phyloP scores from a whole-genome alignment of 1,140 invertebrate genomes.

The Nixonia krombeini region DNA sequence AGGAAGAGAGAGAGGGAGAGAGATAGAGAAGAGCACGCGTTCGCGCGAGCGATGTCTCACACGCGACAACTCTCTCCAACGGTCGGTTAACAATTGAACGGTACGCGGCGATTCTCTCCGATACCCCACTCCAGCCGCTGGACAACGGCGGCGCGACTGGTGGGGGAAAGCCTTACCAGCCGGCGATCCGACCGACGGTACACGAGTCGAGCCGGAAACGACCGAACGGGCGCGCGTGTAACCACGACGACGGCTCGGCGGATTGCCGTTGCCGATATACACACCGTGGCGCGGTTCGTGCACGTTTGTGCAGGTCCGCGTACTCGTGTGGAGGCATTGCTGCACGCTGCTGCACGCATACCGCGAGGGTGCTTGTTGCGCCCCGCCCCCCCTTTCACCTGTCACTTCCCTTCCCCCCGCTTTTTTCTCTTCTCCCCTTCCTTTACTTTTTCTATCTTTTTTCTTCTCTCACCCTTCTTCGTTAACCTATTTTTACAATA shows the following conservation, averaged over 20 bases:
- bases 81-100: slow-evolving; percentile 59
- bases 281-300: no score
- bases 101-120: slow-evolving; percentile 10
- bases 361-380: no score
- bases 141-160: slow-evolving; percentile 1
- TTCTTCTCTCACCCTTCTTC: no score
- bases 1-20: neutral
- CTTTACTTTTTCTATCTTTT: no score
- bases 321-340: no score
- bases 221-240: slow-evolving; percentile 13
- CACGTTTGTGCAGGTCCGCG: no score
- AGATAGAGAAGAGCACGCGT: slow-evolving; percentile 1
- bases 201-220: neutral
- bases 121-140: slow-evolving; percentile 15
- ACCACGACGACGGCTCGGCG: no score
- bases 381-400: no score
- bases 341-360: no score
- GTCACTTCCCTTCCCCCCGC: no score
- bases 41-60: slow-evolving; percentile 10
- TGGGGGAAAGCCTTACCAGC: neutral
- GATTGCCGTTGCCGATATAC: neutral
- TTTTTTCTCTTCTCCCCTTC: no score
- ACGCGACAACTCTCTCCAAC: slow-evolving; percentile 50
- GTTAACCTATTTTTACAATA: no score
- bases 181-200: neutral